Base-by-base conservation (phyloP, 2,888 invertebrate genomes). In the Penaeus monodon region DNA sequence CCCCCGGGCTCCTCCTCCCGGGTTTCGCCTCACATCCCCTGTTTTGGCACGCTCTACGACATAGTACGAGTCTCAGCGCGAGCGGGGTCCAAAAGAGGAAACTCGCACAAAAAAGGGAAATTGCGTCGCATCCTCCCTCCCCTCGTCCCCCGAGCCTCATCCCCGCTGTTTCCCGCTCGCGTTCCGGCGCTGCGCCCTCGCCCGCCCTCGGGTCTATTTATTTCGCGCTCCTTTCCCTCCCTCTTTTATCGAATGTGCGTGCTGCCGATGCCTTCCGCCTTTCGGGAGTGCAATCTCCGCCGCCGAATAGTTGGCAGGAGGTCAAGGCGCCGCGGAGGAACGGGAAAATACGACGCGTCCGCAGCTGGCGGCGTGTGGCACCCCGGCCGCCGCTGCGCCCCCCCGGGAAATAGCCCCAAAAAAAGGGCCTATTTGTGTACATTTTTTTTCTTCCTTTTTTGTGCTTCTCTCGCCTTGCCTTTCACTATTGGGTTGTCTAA, bases 31-130 rank as follows among this genome's bases (percentile, higher is more conserved):
- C 86, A 87, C 86, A 83, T 87, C 73, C 86, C 57, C 14, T 65
- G 68, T 38, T 66, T 83, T 64, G 24, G 33, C 64, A 83, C 73
- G 27, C n/a, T 78, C 79, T 70, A 79, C 70, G 63, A 64, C 73
- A 49, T 78, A 74, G 73, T 74, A 74, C 20, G 79, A 78, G 64
- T 79, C 57, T 79, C 74, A 33, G 38, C 38, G 27, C 49, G 65
- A 33, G 63, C 38, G 44, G 49, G 29, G 27, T 38, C 73, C 64
- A 79, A 38, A 73, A 64, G 57, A 29, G 65, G 74, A 24, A 65
- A 87, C 83, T 87, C 86, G 86, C 82, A 78, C 79, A 73, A 73
- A 82, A 73, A 77, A n/a, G 22, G 77, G 86, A 78, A 78, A 87
- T 87, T 83, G 86, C 86, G 86, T 82, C 66, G 44, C 86, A 87